Conservation (phyloP, 2,888 invertebrate species). For the Lysandra coridon region DNA sequence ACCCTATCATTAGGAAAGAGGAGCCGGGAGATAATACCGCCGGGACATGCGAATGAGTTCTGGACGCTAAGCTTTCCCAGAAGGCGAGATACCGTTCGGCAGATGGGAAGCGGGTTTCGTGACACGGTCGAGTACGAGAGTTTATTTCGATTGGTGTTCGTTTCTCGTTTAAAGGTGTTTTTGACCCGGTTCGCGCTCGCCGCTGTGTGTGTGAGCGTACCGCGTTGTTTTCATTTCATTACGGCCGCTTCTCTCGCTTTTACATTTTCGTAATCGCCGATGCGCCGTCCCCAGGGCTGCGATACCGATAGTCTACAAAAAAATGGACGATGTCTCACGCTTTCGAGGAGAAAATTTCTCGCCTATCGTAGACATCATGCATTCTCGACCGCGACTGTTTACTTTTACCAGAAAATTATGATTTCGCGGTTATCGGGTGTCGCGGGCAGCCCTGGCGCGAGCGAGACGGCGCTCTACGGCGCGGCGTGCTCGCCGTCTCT, state of each 20-base stretch:
- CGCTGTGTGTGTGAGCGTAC: slow-evolving; percentile 60
- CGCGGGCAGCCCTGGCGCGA: slow-evolving; percentile 66
- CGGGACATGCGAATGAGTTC: slow-evolving; percentile 76
- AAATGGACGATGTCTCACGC: slow-evolving; percentile 36
- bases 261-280: slow-evolving; percentile 76
- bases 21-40: slow-evolving; percentile 65
- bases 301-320: slow-evolving; percentile 40
- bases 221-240: slow-evolving; percentile 75
- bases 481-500: slow-evolving; percentile 54
- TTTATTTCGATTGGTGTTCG: slow-evolving; percentile 73
- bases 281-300: slow-evolving; percentile 68
- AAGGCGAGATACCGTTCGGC: slow-evolving; percentile 76
- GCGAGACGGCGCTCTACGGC: slow-evolving; percentile 60
- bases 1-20: slow-evolving; percentile 70
- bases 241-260: slow-evolving; percentile 74
- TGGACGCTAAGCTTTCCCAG: slow-evolving; percentile 76
- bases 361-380: slow-evolving; percentile 47
- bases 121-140: slow-evolving; percentile 74
- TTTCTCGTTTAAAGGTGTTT: slow-evolving; percentile 76
- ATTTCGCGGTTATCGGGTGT: slow-evolving; percentile 62
- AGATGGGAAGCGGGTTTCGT: slow-evolving; percentile 69
- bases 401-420: slow-evolving; percentile 66
- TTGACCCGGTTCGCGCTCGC: slow-evolving; percentile 70
- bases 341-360: slow-evolving; percentile 40
- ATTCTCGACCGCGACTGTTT: slow-evolving; percentile 49